A percentile compares a stretch with the other conserved stretches of the same genome.
These are phyloP conservation scores for Polyploca ridens DNA, from an alignment of 2,888 invertebrate genomes.

Conservation along the genomic window DNA sequence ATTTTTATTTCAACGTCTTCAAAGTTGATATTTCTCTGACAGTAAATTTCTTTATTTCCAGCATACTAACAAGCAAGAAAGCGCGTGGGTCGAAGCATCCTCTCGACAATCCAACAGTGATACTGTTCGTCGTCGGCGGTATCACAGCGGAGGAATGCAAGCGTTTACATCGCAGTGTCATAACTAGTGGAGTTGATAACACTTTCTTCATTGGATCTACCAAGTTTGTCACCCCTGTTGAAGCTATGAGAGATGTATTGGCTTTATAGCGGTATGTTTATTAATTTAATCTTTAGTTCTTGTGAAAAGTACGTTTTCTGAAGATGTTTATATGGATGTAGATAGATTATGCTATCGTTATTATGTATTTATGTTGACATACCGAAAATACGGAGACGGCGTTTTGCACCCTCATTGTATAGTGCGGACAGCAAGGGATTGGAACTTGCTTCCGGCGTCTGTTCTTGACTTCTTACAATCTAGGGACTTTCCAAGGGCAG, in stretches of 20 bases:
- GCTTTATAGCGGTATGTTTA: conserved; percentile 36
- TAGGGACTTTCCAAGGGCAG: too few relatives aligned
- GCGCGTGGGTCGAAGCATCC: conserved; percentile 78
- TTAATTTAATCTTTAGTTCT: conserved; percentile 11
- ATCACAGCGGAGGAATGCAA: conserved; percentile 86
- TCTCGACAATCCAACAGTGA: conserved; percentile 85
- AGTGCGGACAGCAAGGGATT: too few relatives aligned
- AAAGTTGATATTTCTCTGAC: too few relatives aligned
- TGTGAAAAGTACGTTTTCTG: neutral
- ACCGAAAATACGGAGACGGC: too few relatives aligned
- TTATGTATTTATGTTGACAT: too few relatives aligned
- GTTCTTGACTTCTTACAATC: too few relatives aligned
- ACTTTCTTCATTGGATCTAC: conserved; percentile 71
- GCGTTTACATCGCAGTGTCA: conserved; percentile 74
- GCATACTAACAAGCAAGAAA: conserved; percentile 84
- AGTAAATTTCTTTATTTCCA: conserved; percentile 46
- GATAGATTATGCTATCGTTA: too few relatives aligned
- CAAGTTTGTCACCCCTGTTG: conserved; percentile 65
- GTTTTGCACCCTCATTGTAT: too few relatives aligned
- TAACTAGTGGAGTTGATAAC: conserved; percentile 77
- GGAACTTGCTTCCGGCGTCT: too few relatives aligned
- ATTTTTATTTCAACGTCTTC: too few relatives aligned
- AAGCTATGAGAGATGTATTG: conserved; percentile 67
- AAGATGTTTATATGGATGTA: too few relatives aligned
- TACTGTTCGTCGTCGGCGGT: conserved; percentile 88